Conservation (phyloP, 1,140 invertebrate species). For the Charaxes varanes region DNA sequence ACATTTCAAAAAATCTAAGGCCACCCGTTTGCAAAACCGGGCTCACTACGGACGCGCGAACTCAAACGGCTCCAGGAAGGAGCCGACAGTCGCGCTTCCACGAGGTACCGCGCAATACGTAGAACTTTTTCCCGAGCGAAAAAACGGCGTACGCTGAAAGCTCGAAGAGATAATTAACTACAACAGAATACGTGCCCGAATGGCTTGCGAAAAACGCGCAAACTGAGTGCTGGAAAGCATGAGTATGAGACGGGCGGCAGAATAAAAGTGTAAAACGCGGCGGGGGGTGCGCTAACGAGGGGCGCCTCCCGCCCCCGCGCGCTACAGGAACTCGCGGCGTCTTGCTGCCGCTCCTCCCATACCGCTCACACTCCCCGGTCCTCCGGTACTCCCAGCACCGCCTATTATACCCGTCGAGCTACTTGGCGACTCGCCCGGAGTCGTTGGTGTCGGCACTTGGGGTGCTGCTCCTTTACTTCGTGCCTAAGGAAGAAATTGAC, state of each 20-base stretch:
- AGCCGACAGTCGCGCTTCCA: background rate
- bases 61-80: background rate
- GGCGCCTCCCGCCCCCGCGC: conserved; percentile 45
- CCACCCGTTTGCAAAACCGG: background rate
- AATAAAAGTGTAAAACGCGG: too few relatives aligned
- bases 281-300: conserved; percentile 23
- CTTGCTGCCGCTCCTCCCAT: conserved; percentile 29
- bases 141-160: background rate
- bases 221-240: too few relatives aligned
- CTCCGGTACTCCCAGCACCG: conserved; percentile 7
- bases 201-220: too few relatives aligned
- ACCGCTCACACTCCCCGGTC: conserved; percentile 3
- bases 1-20: background rate
- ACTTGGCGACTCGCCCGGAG: conserved; percentile 25
- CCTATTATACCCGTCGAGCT: conserved; percentile 16
- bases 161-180: too few relatives aligned
- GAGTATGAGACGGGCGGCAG: background rate
- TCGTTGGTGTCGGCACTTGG: conserved; percentile 42
- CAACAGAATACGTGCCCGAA: too few relatives aligned
- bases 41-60: background rate
- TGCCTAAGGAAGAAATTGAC: conserved; percentile 31
- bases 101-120: background rate
- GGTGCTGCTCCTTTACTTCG: conserved; percentile 59
- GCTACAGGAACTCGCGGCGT: conserved; percentile 55
- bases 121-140: too few relatives aligned